A percentile compares a stretch with the other conserved stretches of the same genome.
phyloP scores from a whole-genome alignment of 2,888 invertebrate genomes.

The Brenthis hecate region DNA sequence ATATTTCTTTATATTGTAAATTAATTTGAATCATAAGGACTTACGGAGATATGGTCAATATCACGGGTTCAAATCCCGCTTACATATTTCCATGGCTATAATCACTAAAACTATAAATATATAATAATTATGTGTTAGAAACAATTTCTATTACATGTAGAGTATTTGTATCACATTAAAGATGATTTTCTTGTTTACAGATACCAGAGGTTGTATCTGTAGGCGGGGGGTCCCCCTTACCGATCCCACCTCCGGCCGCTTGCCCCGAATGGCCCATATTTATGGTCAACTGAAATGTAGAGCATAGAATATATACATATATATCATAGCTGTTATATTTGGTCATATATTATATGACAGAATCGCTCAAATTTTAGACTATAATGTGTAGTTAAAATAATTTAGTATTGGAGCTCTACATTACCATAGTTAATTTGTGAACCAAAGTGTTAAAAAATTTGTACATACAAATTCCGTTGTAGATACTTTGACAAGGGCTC shows the following conservation, averaged over 20 bases:
- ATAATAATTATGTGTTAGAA: no score
- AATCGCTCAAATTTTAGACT: constrained; percentile 26
- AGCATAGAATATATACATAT: constrained; percentile 10
- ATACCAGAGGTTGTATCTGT: constrained; percentile 75
- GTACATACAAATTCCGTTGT: constrained; percentile 5
- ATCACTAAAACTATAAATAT: no score
- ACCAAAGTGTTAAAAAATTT: constrained; percentile 23
- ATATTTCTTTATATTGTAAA: no score
- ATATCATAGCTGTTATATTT: constrained; percentile 1
- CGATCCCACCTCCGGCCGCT: constrained; percentile 72
- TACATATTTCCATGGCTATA: no score
- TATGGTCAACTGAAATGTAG: constrained; percentile 65
- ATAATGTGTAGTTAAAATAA: constrained; percentile 6
- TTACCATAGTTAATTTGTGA: constrained; percentile 18
- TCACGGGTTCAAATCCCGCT: no score
- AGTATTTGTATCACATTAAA: background rate
- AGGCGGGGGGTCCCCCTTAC: constrained; percentile 73
- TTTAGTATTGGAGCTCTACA: constrained; percentile 8
- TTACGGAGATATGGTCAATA: no score
- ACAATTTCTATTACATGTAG: no score
- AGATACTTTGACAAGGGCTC: constrained; percentile 2
- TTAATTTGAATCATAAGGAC: no score
- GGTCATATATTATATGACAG: constrained; percentile 14
- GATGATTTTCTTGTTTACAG: constrained; percentile 47
- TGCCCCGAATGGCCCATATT: constrained; percentile 77